These are phyloP conservation scores for Apodemus speciosus DNA, from an alignment of 2,113 vertebrate genomes.

Conservation along the genomic window DNA sequence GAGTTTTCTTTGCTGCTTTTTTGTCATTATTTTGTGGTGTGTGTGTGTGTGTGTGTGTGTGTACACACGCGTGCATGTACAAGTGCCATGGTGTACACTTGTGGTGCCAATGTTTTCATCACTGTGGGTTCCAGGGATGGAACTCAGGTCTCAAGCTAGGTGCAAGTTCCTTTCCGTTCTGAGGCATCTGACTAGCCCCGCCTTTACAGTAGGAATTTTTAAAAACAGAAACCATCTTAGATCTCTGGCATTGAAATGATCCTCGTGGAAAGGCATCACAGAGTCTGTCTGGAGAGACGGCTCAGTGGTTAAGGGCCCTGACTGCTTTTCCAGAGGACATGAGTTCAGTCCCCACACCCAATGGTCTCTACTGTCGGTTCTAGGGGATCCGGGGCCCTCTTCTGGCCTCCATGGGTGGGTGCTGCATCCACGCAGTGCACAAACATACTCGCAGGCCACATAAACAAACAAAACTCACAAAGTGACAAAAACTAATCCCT, in stretches of 20 bases:
- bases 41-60: neutral
- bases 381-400: neutral
- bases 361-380: neutral
- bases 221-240: neutral
- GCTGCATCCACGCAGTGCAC: neutral
- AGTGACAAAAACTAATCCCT: neutral
- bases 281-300: neutral
- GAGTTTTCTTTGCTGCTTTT: neutral
- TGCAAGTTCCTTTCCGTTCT: neutral
- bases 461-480: neutral
- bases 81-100: neutral
- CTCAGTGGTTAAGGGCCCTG: neutral
- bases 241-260: neutral
- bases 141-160: neutral
- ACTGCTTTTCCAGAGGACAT: neutral
- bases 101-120: neutral
- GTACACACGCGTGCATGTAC: fast-evolving
- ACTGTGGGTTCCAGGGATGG: neutral
- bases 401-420: neutral
- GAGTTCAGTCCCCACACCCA: neutral
- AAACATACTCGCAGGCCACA: neutral
- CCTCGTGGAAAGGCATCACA: neutral
- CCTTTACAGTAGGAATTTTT: neutral
- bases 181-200: neutral
- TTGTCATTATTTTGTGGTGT: neutral